Conservation (phyloP, 2,888 invertebrate species). For the Athetis lepigone region DNA sequence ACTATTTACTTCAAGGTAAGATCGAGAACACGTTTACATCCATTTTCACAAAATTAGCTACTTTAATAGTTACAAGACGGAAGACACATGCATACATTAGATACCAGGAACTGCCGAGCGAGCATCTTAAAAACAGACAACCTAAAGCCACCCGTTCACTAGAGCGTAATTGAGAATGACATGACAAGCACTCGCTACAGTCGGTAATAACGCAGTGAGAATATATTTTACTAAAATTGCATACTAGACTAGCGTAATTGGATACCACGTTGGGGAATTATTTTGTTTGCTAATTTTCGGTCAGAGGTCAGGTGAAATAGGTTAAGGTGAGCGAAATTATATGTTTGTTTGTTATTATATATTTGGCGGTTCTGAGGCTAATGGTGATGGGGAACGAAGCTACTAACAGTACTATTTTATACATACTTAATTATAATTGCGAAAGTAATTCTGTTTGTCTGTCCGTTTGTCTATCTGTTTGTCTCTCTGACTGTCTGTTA, state of each 20-base stretch:
- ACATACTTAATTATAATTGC: too few species aligned
- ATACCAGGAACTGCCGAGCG: background rate
- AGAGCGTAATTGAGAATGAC: conserved; percentile 21
- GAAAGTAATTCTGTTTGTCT: too few species aligned
- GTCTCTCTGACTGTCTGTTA: too few species aligned
- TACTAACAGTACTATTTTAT: too few species aligned
- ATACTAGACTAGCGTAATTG: conserved; percentile 28
- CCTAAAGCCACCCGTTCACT: conserved; percentile 10
- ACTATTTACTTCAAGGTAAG: too few species aligned
- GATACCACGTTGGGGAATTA: conserved; percentile 1
- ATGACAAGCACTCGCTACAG: background rate
- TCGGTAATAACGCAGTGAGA: background rate
- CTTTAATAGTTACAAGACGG: too few species aligned
- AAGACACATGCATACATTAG: too few species aligned
- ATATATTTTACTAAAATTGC: conserved; percentile 28
- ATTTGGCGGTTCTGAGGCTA: too few species aligned
- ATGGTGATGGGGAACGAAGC: too few species aligned
- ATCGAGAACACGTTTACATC: too few species aligned
- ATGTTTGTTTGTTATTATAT: background rate
- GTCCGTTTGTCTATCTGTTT: too few species aligned
- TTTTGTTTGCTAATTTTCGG: conserved; percentile 16
- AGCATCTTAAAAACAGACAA: conserved; percentile 11
- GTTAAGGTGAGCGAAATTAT: background rate
- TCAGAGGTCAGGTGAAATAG: background rate
- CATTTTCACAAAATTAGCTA: too few species aligned